Evolutionary conservation across 2,113 vertebrate species (phyloP).

Genomic region (Capricornis sumatraensis): DNA sequence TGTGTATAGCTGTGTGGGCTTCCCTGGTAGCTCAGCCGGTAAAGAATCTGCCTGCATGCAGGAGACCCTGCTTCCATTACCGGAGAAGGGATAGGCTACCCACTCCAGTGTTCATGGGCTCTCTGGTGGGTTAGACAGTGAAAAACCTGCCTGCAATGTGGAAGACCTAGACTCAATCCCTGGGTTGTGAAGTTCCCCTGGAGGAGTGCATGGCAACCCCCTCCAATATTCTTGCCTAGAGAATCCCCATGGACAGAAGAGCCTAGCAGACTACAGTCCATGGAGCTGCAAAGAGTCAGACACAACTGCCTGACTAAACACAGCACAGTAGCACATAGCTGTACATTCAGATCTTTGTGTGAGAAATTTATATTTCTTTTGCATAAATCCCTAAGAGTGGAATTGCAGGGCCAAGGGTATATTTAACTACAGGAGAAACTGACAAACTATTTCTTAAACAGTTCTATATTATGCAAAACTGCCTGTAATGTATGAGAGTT

Average conservation of each 20-base stretch:
- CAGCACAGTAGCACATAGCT: background rate
- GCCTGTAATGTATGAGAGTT: background rate
- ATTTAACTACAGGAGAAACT: background rate
- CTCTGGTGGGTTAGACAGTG: background rate
- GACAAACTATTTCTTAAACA: background rate
- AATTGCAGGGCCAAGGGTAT: background rate
- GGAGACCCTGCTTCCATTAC: accelerated
- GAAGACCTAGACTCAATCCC: background rate
- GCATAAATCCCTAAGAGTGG: background rate
- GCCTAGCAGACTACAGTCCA: accelerated
- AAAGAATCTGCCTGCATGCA: background rate
- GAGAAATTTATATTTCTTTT: background rate
- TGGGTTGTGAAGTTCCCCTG: background rate
- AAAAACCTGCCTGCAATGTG: background rate
- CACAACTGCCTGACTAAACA: background rate
- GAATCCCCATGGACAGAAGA: background rate
- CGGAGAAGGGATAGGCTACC: background rate
- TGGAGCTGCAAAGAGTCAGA: accelerated
- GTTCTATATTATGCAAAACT: background rate
- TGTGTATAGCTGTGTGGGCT: background rate
- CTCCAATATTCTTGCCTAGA: background rate
- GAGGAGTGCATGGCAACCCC: background rate
- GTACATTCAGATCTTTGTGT: background rate
- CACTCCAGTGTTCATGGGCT: background rate
- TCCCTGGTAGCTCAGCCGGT: background rate